Conservation (phyloP, 2,888 invertebrate genomes). For the Stictocephala bisonia region DNA sequence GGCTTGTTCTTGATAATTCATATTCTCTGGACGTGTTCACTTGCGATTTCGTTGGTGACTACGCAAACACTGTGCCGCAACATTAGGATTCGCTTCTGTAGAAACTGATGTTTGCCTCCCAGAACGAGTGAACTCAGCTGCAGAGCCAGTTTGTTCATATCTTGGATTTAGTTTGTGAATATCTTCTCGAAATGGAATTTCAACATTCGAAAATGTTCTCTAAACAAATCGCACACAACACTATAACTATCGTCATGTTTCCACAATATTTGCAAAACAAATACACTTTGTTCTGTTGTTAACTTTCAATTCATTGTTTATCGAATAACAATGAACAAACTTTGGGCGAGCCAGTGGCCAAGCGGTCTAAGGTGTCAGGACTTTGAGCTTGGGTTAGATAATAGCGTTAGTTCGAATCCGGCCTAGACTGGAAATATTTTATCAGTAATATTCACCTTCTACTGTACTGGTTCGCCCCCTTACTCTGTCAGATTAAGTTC, state of each 20-base stretch:
- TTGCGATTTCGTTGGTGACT: not conserved
- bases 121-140: constrained; percentile 15
- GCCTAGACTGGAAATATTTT: too few relatives aligned
- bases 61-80: constrained; percentile 15
- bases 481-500: too few relatives aligned
- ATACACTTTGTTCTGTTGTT: constrained; percentile 26
- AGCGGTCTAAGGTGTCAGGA: too few relatives aligned
- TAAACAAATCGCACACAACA: constrained; percentile 24
- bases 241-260: constrained; percentile 31
- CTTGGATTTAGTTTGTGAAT: constrained; percentile 33
- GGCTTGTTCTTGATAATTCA: too few relatives aligned
- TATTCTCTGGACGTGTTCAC: too few relatives aligned
- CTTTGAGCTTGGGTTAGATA: too few relatives aligned
- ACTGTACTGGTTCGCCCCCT: too few relatives aligned
- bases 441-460: too few relatives aligned
- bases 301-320: constrained; percentile 22
- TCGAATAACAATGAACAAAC: constrained; percentile 16
- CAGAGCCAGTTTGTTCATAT: constrained; percentile 29
- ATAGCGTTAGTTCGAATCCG: too few relatives aligned
- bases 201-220: constrained; percentile 26
- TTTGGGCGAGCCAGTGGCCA: too few relatives aligned
- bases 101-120: constrained; percentile 29
- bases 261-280: constrained; percentile 37
- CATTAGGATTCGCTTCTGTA: constrained; percentile 39
- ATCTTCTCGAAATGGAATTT: constrained; percentile 42